Conservation (phyloP, 1,140 invertebrate genomes). For the Drosophila nannoptera region DNA sequence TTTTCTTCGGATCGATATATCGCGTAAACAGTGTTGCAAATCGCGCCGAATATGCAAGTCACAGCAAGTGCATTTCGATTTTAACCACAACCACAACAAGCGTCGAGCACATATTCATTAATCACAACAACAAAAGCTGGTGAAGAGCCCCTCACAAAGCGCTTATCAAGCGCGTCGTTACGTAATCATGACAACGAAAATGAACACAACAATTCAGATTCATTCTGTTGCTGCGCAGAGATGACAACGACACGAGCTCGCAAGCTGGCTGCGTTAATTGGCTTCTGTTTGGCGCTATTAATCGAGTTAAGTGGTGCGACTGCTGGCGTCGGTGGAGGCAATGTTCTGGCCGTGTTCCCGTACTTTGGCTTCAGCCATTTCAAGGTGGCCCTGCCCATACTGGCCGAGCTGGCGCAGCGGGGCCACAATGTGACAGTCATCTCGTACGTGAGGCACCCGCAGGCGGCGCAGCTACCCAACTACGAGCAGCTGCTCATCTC, state of each 20-base stretch:
- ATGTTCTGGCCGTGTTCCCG: conserved; percentile 84
- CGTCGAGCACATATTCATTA: not conserved
- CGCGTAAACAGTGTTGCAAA: not conserved
- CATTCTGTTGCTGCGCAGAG: conserved; percentile 1
- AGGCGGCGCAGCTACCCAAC: conserved; percentile 77
- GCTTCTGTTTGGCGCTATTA: conserved; percentile 5
- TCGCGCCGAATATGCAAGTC: not conserved
- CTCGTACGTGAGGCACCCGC: conserved; percentile 81
- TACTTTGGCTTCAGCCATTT: conserved; percentile 85
- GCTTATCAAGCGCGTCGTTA: conserved; percentile 29
- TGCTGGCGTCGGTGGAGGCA: conserved; percentile 27
- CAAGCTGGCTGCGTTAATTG: conserved; percentile 5
- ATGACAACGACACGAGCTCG: conserved; percentile 1
- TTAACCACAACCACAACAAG: conserved; percentile 1
- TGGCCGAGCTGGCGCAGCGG: conserved; percentile 82
- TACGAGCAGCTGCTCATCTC: conserved; percentile 82
- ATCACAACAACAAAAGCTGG: not conserved
- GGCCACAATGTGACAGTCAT: conserved; percentile 86
- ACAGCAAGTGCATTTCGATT: conserved; percentile 15
- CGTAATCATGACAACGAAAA: conserved; percentile 16
- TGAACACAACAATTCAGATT: not conserved
- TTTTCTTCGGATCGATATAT: conserved; percentile 8
- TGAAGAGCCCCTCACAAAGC: not conserved
- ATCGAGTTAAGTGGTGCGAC: conserved; percentile 11
- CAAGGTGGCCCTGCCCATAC: conserved; percentile 83